phyloP scores from a whole-genome alignment of 2,888 invertebrate species.

The Stenoptilia bipunctidactyla region DNA sequence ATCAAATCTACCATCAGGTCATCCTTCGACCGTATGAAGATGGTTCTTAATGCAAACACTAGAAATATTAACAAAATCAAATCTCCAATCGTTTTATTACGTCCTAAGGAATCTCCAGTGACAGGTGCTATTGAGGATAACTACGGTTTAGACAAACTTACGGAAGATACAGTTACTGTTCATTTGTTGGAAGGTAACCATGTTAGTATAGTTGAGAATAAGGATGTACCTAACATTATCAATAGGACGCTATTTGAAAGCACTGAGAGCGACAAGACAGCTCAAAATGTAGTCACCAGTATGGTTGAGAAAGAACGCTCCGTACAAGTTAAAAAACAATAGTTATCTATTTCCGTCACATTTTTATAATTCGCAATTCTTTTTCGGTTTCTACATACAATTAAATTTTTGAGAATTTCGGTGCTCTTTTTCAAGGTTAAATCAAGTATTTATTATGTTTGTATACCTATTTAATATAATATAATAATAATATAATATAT shows the following conservation, averaged over 20 bases:
- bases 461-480: too few relatives aligned
- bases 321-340: constrained; percentile 25
- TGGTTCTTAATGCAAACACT: constrained; percentile 55
- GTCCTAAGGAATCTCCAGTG: constrained; percentile 71
- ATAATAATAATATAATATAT: too few relatives aligned
- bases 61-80: constrained; percentile 59
- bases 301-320: constrained; percentile 47
- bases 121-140: constrained; percentile 71
- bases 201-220: constrained; percentile 75
- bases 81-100: constrained; percentile 72
- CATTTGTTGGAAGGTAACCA: constrained; percentile 81
- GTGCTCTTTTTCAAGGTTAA: too few relatives aligned
- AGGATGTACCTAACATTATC: constrained; percentile 73
- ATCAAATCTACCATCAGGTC: constrained; percentile 25
- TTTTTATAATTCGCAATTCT: too few relatives aligned
- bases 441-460: too few relatives aligned
- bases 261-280: constrained; percentile 27
- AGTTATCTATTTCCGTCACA: too few relatives aligned
- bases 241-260: constrained; percentile 46
- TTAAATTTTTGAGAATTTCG: too few relatives aligned
- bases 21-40: constrained; percentile 67
- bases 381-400: too few relatives aligned
- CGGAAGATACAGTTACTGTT: constrained; percentile 68
- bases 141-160: constrained; percentile 74
- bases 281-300: constrained; percentile 38